Evolutionary conservation across 2,797 vertebrate species (phyloP).

Genomic region (Pteropus rufus): DNA sequence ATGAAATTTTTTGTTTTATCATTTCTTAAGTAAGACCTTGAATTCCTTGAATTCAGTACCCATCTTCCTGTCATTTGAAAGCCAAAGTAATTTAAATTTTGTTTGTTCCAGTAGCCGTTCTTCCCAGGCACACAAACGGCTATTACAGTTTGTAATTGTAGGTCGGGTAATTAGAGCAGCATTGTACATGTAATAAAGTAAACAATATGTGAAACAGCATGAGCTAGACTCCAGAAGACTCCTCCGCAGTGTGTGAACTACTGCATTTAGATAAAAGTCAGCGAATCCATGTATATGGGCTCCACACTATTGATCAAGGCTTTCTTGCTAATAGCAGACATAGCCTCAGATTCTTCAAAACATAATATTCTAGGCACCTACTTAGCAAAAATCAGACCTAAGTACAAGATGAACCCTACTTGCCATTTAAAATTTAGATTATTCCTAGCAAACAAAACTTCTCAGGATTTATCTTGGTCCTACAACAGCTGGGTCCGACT

Average conservation of each 20-base stretch:
- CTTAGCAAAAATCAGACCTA: background rate
- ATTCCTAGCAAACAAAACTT: background rate
- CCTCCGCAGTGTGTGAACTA: background rate
- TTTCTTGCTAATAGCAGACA: background rate
- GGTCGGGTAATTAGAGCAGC: background rate
- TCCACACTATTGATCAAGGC: background rate
- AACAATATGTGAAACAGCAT: background rate
- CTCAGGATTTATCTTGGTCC: background rate
- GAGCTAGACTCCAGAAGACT: background rate
- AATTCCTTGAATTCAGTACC: background rate
- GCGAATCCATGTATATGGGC: background rate
- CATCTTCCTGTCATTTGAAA: constrained; percentile 32
- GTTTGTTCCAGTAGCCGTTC: background rate
- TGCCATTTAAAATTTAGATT: background rate
- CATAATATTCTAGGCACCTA: background rate
- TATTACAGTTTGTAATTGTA: background rate
- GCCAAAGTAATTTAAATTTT: background rate
- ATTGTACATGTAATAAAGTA: background rate
- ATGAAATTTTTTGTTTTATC: background rate
- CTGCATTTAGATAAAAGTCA: background rate
- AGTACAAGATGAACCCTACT: background rate
- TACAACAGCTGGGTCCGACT: background rate
- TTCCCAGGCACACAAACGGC: constrained; percentile 1
- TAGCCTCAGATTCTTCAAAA: background rate
- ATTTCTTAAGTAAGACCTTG: constrained; percentile 27